Base-by-base conservation (phyloP, 1,140 invertebrate species). In the Caenorhabditis latens region DNA sequence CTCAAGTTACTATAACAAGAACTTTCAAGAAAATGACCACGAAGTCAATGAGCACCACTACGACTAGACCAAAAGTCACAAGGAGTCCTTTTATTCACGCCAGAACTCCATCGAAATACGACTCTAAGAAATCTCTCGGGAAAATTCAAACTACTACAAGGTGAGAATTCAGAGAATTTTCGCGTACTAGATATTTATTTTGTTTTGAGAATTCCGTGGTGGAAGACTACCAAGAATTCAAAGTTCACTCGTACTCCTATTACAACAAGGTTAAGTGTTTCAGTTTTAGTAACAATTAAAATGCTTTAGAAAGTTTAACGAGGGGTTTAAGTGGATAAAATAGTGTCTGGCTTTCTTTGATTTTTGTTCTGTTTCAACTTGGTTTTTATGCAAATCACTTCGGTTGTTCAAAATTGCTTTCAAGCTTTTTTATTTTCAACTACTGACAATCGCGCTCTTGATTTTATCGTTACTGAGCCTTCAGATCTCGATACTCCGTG, bases 21-120 rank as follows among this genome's bases (percentile, higher is more conserved):
- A 57, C 85, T 16, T 57, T 79, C 46, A 86, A 48, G 50, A 86
- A 53, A 24, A 82, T 79, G 50, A 79, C 85, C 9, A 85, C 61
- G 0, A 71, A 43, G 4, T 21, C 40, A 46, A 43, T 43, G 65
- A 71, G 65, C 8, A 19, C 42, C 2, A 71, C 61, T 40, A 65
- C 40, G 46, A 43, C n/a, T 11, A 71, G 4, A 8, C 1, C 42
- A 19, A 71, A 13, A 3, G 46, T 42, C 1, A 71, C 65, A 19
- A 71, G 6, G 4, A 14, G 42, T 43, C 40, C 65, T 61, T 53
- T 53, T 16, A 32, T 9, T 11, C 11, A 63, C 24, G 40, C 5
- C 21, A 71, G 24, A 71, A 71, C 65, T 19, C 21, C 65, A 71
- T 46, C 40, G 4, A 71, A 71, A 46, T 71, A 43, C 65, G 65